phyloP scores from a whole-genome alignment of 2,797 vertebrate genomes.

The Hemibagrus guttatus region DNA sequence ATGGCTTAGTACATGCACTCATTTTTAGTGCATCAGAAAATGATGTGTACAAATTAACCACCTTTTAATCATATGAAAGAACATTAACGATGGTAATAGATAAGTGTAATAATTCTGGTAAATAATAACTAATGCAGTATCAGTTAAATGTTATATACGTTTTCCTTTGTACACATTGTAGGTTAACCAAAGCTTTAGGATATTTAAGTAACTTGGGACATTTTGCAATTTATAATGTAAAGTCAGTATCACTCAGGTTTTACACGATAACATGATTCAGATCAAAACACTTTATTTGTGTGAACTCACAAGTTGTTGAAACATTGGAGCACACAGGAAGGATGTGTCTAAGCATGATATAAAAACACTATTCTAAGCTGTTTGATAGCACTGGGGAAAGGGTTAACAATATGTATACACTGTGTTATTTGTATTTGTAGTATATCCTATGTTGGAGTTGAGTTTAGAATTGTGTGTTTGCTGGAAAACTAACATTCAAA shows the following conservation, averaged over 20 bases:
- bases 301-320: not conserved
- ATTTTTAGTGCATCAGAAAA: not conserved
- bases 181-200: not conserved
- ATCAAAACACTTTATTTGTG: not conserved
- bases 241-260: not conserved
- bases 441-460: not conserved
- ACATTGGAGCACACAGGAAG: not conserved
- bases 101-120: not conserved
- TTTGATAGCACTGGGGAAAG: not conserved
- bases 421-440: not conserved
- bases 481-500: not conserved
- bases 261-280: not conserved
- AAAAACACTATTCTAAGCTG: not conserved
- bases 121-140: too few relatives aligned
- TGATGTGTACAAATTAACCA: not conserved
- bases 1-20: not conserved
- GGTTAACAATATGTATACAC: not conserved
- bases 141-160: not conserved
- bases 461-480: not conserved
- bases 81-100: not conserved
- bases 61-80: not conserved
- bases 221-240: not conserved
- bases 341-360: not conserved
- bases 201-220: not conserved
- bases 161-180: not conserved